These are phyloP conservation scores for Oxygymnocypris stewartii DNA, from an alignment of 2,113 vertebrate genomes.

Conservation along the genomic window DNA sequence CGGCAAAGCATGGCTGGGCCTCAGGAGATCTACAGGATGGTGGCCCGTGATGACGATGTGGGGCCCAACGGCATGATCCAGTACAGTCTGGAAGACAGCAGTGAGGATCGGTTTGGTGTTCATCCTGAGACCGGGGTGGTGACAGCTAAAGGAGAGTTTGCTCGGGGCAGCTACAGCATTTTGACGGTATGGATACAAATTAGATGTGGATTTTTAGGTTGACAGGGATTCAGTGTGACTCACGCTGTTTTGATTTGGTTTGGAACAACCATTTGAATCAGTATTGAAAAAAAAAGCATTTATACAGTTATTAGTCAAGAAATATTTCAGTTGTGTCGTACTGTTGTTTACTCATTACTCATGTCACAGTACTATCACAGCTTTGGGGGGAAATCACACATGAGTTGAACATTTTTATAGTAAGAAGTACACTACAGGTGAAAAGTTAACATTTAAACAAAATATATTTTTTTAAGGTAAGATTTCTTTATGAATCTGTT, in stretches of 20 bases:
- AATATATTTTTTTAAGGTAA: too few species aligned
- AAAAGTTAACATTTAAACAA: not conserved
- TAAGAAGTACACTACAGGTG: not conserved
- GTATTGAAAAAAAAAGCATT: not conserved
- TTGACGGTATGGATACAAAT: slow-evolving; percentile 75
- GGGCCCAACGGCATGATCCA: slow-evolving; percentile 83
- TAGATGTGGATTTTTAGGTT: not conserved
- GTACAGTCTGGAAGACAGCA: slow-evolving; percentile 82
- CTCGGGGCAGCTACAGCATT: slow-evolving; percentile 87
- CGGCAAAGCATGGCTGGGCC: slow-evolving; percentile 53
- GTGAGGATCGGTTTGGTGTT: slow-evolving; percentile 77
- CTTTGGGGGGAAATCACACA: not conserved
- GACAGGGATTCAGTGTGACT: not conserved
- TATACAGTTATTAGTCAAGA: not conserved
- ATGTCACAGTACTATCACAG: not conserved
- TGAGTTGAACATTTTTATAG: not conserved
- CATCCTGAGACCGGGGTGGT: slow-evolving; percentile 80
- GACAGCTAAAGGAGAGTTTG: slow-evolving; percentile 79
- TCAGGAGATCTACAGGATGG: slow-evolving; percentile 81
- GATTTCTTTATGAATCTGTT: too few species aligned
- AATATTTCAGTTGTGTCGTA: not conserved
- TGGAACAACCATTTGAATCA: not conserved
- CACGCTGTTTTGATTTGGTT: not conserved
- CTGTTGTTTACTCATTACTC: not conserved
- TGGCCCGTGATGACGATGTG: slow-evolving; percentile 85